These are phyloP conservation scores for Antheraea assamensis DNA, from an alignment of 2,888 invertebrate genomes.

Conservation along the genomic window DNA sequence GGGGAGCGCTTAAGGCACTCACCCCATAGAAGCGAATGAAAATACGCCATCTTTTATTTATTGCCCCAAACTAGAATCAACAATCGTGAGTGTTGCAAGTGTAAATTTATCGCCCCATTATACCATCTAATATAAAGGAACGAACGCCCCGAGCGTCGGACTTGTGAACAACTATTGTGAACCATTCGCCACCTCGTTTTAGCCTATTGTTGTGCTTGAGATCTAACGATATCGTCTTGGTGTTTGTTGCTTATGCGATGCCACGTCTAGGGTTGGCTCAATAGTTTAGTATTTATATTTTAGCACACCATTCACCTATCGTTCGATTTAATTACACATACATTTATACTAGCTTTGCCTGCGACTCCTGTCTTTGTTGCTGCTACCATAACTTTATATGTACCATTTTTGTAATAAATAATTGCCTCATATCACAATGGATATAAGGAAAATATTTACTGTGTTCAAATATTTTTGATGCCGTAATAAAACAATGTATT, in stretches of 20 bases:
- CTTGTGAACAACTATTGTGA: slow-evolving; percentile 47
- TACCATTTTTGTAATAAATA: no score
- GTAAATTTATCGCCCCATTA: slow-evolving; percentile 66
- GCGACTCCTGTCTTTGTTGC: no score
- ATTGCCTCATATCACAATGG: no score
- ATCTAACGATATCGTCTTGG: slow-evolving; percentile 38
- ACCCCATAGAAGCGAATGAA: neutral
- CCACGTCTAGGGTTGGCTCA: slow-evolving; percentile 1
- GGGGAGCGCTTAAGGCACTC: no score
- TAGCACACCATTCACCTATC: neutral
- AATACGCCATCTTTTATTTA: slow-evolving; percentile 25
- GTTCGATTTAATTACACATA: slow-evolving; percentile 2
- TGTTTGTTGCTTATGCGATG: slow-evolving; percentile 28
- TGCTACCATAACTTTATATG: no score
- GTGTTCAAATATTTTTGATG: no score
- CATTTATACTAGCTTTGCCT: neutral
- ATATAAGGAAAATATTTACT: no score
- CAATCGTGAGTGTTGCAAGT: slow-evolving; percentile 44
- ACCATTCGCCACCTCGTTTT: slow-evolving; percentile 53
- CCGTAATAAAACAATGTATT: no score
- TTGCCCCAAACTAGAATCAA: slow-evolving; percentile 25
- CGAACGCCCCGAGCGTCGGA: slow-evolving; percentile 32
- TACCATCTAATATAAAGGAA: slow-evolving; percentile 32
- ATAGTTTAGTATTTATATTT: neutral
- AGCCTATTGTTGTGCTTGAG: slow-evolving; percentile 54